Base-by-base conservation (phyloP, 1,140 invertebrate genomes). In the Rhizoglyphus robini region DNA sequence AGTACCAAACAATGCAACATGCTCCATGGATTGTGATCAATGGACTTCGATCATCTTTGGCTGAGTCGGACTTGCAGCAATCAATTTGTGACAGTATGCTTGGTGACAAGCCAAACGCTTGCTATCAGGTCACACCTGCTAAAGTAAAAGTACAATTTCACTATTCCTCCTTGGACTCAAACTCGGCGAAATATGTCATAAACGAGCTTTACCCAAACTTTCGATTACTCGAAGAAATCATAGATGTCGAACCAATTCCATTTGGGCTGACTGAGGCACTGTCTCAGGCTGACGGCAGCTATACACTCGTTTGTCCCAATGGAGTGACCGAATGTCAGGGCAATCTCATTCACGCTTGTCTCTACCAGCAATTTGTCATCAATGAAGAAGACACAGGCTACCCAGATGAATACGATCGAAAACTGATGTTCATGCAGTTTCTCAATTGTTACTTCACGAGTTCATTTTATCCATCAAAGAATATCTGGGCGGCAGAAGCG, bases 141-240 rank as follows among this genome's bases (percentile, higher is more conserved):
- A 66, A 66, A 34, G 65, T 66, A 18, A 51, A 60, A 66, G 23
- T 66, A n/a, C 29, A 66, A 41, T 60, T 66, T 32, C 63, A 66
- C 30, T 66, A 66, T 47, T 34, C 31, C 1, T n/a, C 65, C 27
- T 15, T 64, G 20, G n/a, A n/a, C 61, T 34, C 30, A 2, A 3
- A 8, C 25, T 25, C 5, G 54, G 23, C n/a, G 36, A 66, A 41
- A 18, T 66, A 32, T 66, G 27, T 66, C 8, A 20, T 66, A 20
- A 46, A 38, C 36, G 63, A 66, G 47, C 27, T 66, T 29, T 66
- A 66, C 47, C 65, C 65, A 46, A 18, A 64, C n/a, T 66, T 65
- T 54, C 31, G 65, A 13, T n/a, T 64, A 23, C 3, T 66, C n/a
- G 65, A 66, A 65, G 65, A 66, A 48, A 66, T 66, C n/a, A n/a